phyloP scores from a whole-genome alignment of 2,797 vertebrate genomes.

The Danionella dracula region DNA sequence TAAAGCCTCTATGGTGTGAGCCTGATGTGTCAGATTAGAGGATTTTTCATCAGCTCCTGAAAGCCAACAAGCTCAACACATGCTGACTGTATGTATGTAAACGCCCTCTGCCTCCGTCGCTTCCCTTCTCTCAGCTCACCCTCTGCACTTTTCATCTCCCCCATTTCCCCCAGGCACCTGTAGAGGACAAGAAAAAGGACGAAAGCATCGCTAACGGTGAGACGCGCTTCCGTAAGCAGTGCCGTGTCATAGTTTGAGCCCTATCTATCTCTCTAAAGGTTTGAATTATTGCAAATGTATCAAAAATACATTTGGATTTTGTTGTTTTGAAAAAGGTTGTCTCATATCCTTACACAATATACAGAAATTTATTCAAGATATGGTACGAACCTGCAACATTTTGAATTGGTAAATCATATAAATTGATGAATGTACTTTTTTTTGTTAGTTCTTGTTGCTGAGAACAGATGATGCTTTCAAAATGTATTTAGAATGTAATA shows the following conservation, averaged over 20 bases:
- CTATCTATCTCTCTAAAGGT: slow-evolving; percentile 32
- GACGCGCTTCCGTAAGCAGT: not conserved
- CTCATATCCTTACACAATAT: no score
- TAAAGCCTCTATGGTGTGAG: not conserved
- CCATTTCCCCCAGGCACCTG: slow-evolving; percentile 60
- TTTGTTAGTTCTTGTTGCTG: no score
- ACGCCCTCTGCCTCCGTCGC: slow-evolving; percentile 34
- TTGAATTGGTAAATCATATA: no score
- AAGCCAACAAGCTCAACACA: not conserved
- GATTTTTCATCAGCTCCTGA: not conserved
- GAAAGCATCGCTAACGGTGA: slow-evolving; percentile 56
- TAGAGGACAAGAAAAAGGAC: slow-evolving; percentile 65
- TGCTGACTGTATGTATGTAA: slow-evolving; percentile 18
- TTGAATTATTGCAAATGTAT: not conserved
- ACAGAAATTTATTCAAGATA: no score
- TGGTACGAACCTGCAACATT: no score
- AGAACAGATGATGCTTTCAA: no score
- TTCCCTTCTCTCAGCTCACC: slow-evolving; percentile 16
- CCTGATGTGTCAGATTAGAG: slow-evolving; percentile 18
- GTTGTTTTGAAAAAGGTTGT: no score
- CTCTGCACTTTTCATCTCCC: slow-evolving; percentile 4
- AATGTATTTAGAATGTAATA: no score
- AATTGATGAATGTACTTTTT: no score
- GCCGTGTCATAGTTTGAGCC: not conserved
- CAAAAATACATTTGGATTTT: no score